Conservation (phyloP, 2,797 vertebrate genomes). For the Sebastes minor region DNA sequence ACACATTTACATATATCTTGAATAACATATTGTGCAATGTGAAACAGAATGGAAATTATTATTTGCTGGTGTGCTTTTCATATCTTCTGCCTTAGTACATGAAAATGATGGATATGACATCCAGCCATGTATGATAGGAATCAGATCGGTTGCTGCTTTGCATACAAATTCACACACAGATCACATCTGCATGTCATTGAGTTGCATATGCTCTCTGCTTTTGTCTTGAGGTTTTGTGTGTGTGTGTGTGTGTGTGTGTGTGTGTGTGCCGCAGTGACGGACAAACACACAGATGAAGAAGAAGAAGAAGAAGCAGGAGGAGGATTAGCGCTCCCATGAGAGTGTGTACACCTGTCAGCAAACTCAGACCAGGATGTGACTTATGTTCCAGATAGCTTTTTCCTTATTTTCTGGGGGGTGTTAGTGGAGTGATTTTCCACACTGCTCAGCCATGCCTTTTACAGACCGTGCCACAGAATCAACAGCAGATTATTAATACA, state of each 20-base stretch:
- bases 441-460: conserved; percentile 55
- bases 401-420: conserved; percentile 52
- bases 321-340: conserved; percentile 66
- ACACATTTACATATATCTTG: conserved; percentile 58
- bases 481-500: conserved; percentile 69
- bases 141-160: conserved; percentile 66
- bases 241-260: too few species aligned
- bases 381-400: conserved; percentile 62
- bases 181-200: conserved; percentile 70
- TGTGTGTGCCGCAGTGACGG: conserved; percentile 33
- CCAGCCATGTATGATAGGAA: conserved; percentile 57
- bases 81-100: conserved; percentile 53
- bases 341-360: conserved; percentile 68
- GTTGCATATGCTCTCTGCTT: conserved; percentile 56
- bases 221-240: conserved; percentile 35
- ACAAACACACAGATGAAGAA: conserved; percentile 52
- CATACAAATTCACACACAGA: conserved; percentile 68
- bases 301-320: conserved; percentile 1
- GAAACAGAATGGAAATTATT: conserved; percentile 44
- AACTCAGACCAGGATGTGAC: conserved; percentile 66
- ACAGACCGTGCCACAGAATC: conserved; percentile 40
- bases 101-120: conserved; percentile 73
- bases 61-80: conserved; percentile 51
- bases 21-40: conserved; percentile 43
- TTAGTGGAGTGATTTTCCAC: conserved; percentile 59